phyloP scores from a whole-genome alignment of 1,140 invertebrate genomes.

The Panulirus ornatus region DNA sequence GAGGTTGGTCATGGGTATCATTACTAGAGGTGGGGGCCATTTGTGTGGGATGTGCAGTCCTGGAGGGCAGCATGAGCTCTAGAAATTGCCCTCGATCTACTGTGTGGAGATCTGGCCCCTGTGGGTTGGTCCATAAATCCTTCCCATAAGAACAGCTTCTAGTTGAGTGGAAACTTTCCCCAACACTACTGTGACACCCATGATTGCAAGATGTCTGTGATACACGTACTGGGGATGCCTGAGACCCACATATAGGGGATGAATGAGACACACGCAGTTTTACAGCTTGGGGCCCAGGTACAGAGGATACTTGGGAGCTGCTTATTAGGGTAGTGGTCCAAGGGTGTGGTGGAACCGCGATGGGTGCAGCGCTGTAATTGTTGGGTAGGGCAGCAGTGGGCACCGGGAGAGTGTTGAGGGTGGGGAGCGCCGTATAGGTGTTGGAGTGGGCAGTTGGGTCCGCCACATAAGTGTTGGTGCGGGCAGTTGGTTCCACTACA shows the following conservation, averaged over 20 bases:
- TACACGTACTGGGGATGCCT: conserved; percentile 15
- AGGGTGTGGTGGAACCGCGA: conserved; percentile 24
- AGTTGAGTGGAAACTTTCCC: conserved; percentile 28
- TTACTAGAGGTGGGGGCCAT: conserved; percentile 12
- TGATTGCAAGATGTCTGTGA: conserved; percentile 30
- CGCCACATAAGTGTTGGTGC: conserved; percentile 53
- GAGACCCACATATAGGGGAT: conserved; percentile 33
- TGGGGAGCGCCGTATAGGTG: conserved; percentile 37
- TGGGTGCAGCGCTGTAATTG: conserved; percentile 52
- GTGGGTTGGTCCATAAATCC: conserved; percentile 13
- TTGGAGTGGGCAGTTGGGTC: conserved; percentile 52
- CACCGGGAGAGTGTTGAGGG: conserved; percentile 58
- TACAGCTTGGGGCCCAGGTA: conserved; percentile 37
- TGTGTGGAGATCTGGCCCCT: conserved; percentile 35
- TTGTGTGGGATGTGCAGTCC: conserved; percentile 4
- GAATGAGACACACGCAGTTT: conserved; percentile 31
- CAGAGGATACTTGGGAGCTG: conserved; percentile 47
- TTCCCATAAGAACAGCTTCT: conserved; percentile 33
- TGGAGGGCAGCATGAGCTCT: conserved; percentile 47
- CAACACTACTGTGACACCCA: conserved; percentile 18
- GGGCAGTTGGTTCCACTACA: conserved; percentile 52
- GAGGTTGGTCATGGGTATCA: conserved; percentile 27
- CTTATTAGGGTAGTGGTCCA: conserved; percentile 47
- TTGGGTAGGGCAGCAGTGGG: conserved; percentile 53
- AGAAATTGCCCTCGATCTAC: conserved; percentile 20